Evolutionary conservation across 2,888 invertebrate genomes (phyloP).

Genomic region (Drosophila limbata): DNA sequence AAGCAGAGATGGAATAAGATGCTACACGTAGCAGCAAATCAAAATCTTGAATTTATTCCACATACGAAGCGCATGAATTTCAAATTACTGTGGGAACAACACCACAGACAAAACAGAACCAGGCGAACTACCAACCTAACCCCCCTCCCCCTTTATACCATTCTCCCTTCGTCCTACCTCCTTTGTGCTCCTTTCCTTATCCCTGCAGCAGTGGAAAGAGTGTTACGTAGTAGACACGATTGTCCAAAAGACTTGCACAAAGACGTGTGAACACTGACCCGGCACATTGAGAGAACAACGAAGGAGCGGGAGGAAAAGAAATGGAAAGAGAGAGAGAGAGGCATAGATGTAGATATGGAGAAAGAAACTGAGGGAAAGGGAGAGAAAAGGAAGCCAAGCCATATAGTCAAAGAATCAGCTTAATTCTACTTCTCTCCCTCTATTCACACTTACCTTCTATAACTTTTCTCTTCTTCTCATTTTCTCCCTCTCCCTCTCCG

Average conservation of each 20-base stretch:
- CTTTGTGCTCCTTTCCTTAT: neutral
- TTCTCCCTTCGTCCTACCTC: neutral
- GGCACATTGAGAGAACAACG: constrained; percentile 7
- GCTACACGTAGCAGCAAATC: constrained; percentile 78
- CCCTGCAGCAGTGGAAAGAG: neutral
- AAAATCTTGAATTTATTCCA: constrained; percentile 83
- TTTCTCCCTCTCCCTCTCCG: constrained; percentile 5
- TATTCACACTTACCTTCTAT: constrained; percentile 4
- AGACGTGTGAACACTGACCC: constrained; percentile 64
- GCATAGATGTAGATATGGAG: neutral
- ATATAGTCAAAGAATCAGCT: constrained; percentile 21
- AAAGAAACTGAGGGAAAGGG: neutral
- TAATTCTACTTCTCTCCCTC: neutral
- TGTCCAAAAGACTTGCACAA: constrained; percentile 57
- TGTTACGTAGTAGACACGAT: constrained; percentile 38
- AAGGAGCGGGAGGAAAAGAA: neutral
- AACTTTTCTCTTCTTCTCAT: neutral
- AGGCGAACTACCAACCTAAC: neutral
- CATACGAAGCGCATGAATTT: constrained; percentile 83
- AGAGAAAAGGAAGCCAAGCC: constrained; percentile 4
- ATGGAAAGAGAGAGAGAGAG: neutral
- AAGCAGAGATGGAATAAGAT: constrained; percentile 34
- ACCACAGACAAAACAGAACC: constrained; percentile 30
- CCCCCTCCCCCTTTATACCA: neutral
- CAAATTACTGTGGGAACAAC: constrained; percentile 80